A percentile compares a stretch with the other conserved stretches of the same genome.
Conservation (phyloP, 2,113 vertebrate species). For the Ceratotherium simum region DNA sequence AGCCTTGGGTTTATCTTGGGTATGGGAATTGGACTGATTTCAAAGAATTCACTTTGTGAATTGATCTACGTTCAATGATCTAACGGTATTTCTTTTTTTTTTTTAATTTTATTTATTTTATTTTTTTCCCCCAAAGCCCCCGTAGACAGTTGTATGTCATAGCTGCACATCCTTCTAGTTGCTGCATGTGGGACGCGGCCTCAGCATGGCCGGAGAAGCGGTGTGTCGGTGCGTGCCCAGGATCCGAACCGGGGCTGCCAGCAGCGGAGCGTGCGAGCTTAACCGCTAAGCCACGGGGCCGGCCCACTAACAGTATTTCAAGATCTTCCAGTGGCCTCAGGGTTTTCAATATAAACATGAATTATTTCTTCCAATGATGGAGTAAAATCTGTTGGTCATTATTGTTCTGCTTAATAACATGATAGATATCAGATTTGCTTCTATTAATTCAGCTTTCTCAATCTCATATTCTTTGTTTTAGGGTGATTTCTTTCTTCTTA, state of each 20-base stretch:
- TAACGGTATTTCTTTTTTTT: background rate
- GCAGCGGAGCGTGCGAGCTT: too few relatives aligned
- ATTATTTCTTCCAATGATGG: background rate
- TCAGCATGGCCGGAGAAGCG: too few relatives aligned
- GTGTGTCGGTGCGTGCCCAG: too few relatives aligned
- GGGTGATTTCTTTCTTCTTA: background rate
- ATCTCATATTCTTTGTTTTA: background rate
- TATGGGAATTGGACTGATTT: background rate
- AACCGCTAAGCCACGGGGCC: too few relatives aligned
- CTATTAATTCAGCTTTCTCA: background rate
- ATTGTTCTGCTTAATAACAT: background rate
- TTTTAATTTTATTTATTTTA: too few relatives aligned
- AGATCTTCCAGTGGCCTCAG: background rate
- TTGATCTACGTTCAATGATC: background rate
- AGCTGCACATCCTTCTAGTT: too few relatives aligned
- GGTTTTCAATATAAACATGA: slow-evolving; percentile 27
- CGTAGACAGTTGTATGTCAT: too few relatives aligned
- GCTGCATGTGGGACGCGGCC: too few relatives aligned
- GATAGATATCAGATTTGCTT: background rate
- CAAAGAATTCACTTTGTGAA: background rate
- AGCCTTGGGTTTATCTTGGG: background rate
- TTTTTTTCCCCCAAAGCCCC: too few relatives aligned
- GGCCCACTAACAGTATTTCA: background rate
- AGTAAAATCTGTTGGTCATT: background rate
- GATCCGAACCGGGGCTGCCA: too few relatives aligned